These are phyloP conservation scores for Drosophila rellima DNA, from an alignment of 2,888 invertebrate species.

Conservation along the genomic window DNA sequence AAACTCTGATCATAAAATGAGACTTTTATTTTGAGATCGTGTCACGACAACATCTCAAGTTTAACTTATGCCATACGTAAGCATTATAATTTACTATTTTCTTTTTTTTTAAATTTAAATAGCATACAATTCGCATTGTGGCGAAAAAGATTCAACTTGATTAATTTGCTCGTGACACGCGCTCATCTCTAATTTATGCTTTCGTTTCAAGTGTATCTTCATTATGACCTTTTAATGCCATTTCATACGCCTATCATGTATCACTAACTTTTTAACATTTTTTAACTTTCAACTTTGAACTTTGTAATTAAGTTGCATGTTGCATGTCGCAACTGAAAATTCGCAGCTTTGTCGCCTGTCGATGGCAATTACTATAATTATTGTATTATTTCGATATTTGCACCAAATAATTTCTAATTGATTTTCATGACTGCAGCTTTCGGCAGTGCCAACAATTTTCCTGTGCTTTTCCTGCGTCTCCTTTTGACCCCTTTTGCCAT, in stretches of 20 bases:
- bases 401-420: slow-evolving; percentile 33
- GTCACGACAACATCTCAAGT: slow-evolving; percentile 4
- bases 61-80: too few relatives aligned
- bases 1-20: too few relatives aligned
- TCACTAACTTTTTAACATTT: too few relatives aligned
- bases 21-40: not conserved
- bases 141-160: not conserved
- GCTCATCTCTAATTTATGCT: slow-evolving; percentile 4
- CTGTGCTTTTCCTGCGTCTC: not conserved
- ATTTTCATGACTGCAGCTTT: slow-evolving; percentile 28
- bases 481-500: not conserved
- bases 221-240: slow-evolving; percentile 10
- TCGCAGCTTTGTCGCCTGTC: slow-evolving; percentile 13
- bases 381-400: slow-evolving; percentile 9
- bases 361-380: slow-evolving; percentile 21
- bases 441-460: slow-evolving; percentile 13
- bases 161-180: not conserved
- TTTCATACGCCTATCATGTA: slow-evolving; percentile 1
- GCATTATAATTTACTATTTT: too few relatives aligned
- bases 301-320: slow-evolving; percentile 45
- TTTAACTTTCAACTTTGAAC: slow-evolving; percentile 23
- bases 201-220: not conserved
- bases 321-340: slow-evolving; percentile 13
- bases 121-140: too few relatives aligned
- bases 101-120: too few relatives aligned